These are phyloP conservation scores for Tapirus indicus DNA, from an alignment of 2,797 vertebrate species.

Conservation along the genomic window DNA sequence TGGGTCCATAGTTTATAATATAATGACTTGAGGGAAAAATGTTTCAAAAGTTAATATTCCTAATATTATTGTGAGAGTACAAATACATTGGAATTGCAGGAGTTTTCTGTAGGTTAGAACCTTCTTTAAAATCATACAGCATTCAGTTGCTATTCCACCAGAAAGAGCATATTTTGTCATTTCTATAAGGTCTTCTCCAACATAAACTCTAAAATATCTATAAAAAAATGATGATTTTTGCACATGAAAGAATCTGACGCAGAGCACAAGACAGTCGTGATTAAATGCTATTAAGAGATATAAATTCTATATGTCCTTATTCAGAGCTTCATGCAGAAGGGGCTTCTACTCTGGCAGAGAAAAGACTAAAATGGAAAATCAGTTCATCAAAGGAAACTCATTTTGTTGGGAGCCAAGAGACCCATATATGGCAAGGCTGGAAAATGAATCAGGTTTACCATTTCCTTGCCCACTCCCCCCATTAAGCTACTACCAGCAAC, in stretches of 20 bases:
- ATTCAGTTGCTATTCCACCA: neutral
- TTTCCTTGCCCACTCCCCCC: constrained; percentile 6
- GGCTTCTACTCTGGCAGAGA: constrained; percentile 60
- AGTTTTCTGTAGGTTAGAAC: constrained; percentile 4
- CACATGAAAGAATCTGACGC: constrained; percentile 14
- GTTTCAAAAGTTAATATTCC: constrained; percentile 24
- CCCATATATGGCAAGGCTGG: constrained; percentile 62
- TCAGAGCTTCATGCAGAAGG: neutral
- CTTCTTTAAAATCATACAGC: neutral
- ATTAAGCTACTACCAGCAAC: constrained; percentile 6
- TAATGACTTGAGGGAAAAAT: neutral
- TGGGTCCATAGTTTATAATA: neutral
- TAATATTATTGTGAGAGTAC: neutral
- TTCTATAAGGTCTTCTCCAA: constrained; percentile 37
- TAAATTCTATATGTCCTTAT: neutral
- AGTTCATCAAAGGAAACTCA: constrained; percentile 58
- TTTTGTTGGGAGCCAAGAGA: constrained; percentile 64
- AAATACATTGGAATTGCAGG: constrained; percentile 43
- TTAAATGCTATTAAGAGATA: constrained; percentile 35
- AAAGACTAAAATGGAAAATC: constrained; percentile 66
- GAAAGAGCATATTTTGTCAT: neutral
- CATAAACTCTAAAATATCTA: constrained; percentile 47
- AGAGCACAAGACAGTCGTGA: neutral
- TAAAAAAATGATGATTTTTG: neutral
- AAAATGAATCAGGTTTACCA: constrained; percentile 45